These are phyloP conservation scores for Plutomurus gul DNA, from an alignment of 1,140 invertebrate species.

Conservation along the genomic window DNA sequence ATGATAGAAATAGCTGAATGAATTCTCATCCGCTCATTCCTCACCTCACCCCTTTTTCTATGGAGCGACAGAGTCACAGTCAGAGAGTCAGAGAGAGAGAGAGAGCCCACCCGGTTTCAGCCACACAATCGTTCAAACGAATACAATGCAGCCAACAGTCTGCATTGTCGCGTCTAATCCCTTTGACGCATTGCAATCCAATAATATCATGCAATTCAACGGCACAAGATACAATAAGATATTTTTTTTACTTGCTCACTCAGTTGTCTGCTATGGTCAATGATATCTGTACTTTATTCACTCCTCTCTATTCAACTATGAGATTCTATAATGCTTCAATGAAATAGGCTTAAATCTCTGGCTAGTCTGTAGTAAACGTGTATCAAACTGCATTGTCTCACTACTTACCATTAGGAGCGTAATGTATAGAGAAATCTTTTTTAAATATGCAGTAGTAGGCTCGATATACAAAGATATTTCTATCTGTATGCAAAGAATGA, in stretches of 20 bases:
- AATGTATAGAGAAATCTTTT: too few relatives aligned
- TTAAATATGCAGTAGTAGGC: neutral
- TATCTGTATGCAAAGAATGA: conserved; percentile 8
- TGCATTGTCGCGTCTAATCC: neutral
- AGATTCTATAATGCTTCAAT: too few relatives aligned
- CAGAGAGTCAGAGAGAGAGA: too few relatives aligned
- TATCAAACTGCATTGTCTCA: too few relatives aligned
- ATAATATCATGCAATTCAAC: conserved; percentile 9
- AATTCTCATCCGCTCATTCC: neutral
- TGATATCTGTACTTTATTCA: neutral
- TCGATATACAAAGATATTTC: neutral
- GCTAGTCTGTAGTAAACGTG: too few relatives aligned
- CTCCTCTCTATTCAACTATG: neutral
- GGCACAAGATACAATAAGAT: neutral
- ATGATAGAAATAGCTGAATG: neutral
- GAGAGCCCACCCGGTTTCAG: conserved; percentile 17
- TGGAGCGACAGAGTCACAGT: too few relatives aligned
- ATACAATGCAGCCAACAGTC: neutral
- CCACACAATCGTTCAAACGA: neutral
- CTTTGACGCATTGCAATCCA: conserved; percentile 21
- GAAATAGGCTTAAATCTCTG: too few relatives aligned
- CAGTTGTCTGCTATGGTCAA: too few relatives aligned
- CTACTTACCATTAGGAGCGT: too few relatives aligned
- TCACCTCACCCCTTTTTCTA: conserved; percentile 9
- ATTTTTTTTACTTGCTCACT: neutral